Conservation (phyloP, 2,888 invertebrate species). For the Stenotaenia linearis region DNA sequence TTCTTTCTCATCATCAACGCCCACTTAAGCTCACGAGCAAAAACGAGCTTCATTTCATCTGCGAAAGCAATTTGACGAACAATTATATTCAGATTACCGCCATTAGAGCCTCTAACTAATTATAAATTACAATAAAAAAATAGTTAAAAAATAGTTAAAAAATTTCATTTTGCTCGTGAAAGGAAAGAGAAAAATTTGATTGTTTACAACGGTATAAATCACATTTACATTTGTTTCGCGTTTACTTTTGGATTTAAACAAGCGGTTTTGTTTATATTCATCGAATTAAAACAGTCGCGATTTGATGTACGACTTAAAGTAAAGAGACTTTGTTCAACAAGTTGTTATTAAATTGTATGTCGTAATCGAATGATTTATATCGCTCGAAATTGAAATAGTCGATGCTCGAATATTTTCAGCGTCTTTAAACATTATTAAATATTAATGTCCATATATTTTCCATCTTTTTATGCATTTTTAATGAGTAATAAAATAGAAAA, state of each 20-base stretch:
- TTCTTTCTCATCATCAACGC: neutral
- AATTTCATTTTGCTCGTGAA: neutral
- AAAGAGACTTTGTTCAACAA: neutral
- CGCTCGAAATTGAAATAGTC: neutral
- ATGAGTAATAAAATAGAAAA: neutral
- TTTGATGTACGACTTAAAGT: neutral
- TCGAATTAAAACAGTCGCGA: neutral
- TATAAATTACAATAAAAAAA: neutral
- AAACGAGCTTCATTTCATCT: neutral
- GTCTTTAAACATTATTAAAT: neutral
- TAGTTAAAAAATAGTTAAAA: neutral
- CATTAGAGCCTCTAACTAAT: neutral
- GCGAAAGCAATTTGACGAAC: neutral
- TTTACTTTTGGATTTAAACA: neutral
- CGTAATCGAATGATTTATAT: neutral
- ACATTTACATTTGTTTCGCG: neutral
- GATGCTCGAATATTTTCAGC: neutral
- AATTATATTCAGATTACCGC: neutral
- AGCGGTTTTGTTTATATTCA: neutral
- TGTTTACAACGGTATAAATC: no score
- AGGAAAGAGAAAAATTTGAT: neutral
- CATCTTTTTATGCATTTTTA: neutral
- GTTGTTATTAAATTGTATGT: neutral
- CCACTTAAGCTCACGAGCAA: neutral
- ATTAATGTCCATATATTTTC: neutral